Base-by-base conservation (phyloP, 2,113 vertebrate species). In the Vulpes lagopus region DNA sequence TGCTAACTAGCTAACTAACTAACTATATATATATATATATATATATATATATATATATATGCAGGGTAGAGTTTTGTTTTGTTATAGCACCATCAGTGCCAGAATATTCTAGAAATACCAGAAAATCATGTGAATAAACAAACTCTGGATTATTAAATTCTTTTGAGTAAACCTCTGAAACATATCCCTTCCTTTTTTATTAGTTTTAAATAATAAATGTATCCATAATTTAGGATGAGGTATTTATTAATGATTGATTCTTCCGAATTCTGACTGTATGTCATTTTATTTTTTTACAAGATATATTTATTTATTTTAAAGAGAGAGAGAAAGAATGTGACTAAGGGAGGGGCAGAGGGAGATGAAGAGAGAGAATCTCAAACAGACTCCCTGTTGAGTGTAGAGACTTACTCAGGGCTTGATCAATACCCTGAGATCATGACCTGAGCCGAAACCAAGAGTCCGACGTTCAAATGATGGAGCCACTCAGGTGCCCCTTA, bases 61-160 rank as follows among this genome's bases (percentile, higher is more conserved):
- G 51, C 3, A 81, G 4, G 4, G 23, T 27, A n/a, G 43, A 2
- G 11, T 8, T 43, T 71, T 23, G 17, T 53, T 80, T 67, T 22
- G 55, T 55, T 93, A 85, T 60, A 55, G 22, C 15, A 87, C 8
- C 3, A 23, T 35, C 19, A 84, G 2, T 83, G n/a, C 3, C n/a
- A 95, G 55, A 57, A 91, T 73, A 80, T 49, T 82, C 71, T 62
- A 90, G 27, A 86, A 86, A 30, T 55, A 76, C 25, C 30, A 95
- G 16, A 78, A 91, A 79, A 7, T 5, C 2, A 71, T 32, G 3
- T 74, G 25, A 91, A 38, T 84, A 84, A 62, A 55, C 30, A 30
- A 23, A 78, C 55, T 92, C 57, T 73, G 19, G 23, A 32, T 93
- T 83, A 79, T 10, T 89, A 17, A 8, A 90, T 38, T 59, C 19